Base-by-base conservation (phyloP, 2,113 vertebrate species). In the Rhinoderma darwinii region DNA sequence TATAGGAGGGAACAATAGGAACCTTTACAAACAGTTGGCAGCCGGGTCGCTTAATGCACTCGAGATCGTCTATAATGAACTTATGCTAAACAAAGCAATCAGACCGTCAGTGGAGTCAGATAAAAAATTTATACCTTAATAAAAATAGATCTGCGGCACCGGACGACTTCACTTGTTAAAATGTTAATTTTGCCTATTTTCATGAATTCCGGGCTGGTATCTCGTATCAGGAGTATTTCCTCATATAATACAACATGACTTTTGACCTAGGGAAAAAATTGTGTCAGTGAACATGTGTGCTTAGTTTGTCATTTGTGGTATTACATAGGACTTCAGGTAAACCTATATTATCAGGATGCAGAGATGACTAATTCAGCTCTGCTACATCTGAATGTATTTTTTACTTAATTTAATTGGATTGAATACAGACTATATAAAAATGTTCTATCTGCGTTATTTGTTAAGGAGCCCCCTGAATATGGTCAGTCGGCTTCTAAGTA, bases 171-270 rank as follows among this genome's bases (percentile, higher is more conserved):
- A 54, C 82, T 72, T 50, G 61, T 50, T 72, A 72, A 72, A 54
- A 74, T 84, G 83, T 41, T 88, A 84, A 84, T 84, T 72, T 72
- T 84, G 82, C 59, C n/a, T 84, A 47, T 84, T 54, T 74, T 84
- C 47, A 35, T 56, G 61, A 50, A 83, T 39, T 82, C 39, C 41
- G 8, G 0, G 4, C 4, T 70, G 47, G 30, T 0, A 25, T 51
- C 6, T 32, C 10, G 43, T 54, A 54, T 27, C 50, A 39, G 25
- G 43, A 56, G 12, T 27, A 51, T 25, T 84, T 73, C 47, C 35
- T n/a, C n/a, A 72, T 44, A 50, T 27, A 61, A 2, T 56, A 32
- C n/a, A 25, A 30, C 18, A n/a, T 37, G 75, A 35, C 12, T 51
- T 75, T 18, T 4, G 47, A 37, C 35, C 25, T 32, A 20, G n/a